Conservation (phyloP, 2,113 vertebrate species). For the Trinectes maculatus region DNA sequence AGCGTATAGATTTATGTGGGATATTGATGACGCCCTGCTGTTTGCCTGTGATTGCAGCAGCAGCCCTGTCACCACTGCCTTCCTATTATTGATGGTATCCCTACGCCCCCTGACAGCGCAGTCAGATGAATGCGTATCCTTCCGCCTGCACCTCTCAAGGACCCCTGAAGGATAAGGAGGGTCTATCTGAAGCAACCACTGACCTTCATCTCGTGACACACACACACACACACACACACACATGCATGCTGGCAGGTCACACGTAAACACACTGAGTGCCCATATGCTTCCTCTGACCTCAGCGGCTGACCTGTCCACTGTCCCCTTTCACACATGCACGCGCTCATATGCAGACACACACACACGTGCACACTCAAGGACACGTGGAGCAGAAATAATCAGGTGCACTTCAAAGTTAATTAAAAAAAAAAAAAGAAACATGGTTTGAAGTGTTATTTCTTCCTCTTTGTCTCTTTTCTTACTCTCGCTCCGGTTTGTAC, state of each 20-base stretch:
- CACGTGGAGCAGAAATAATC: constrained; percentile 54
- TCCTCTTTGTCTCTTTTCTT: background rate
- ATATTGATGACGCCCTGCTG: constrained; percentile 84
- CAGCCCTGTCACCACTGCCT: constrained; percentile 73
- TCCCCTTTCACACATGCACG: constrained; percentile 47
- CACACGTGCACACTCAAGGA: constrained; percentile 51
- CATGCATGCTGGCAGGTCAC: constrained; percentile 44
- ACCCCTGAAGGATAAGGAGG: constrained; percentile 83
- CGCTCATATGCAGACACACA: constrained; percentile 31
- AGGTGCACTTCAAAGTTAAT: constrained; percentile 65
- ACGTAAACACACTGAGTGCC: constrained; percentile 54
- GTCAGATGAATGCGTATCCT: constrained; percentile 84
- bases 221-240: constrained; percentile 29
- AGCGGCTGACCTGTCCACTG: constrained; percentile 57
- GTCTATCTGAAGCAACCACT: constrained; percentile 67
- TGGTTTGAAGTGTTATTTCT: too few species aligned
- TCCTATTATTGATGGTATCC: constrained; percentile 84
- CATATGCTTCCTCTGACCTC: constrained; percentile 70
- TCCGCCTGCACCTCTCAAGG: constrained; percentile 80
- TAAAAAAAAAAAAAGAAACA: too few species aligned
- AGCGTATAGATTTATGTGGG: constrained; percentile 58
- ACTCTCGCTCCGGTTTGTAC: constrained; percentile 14
- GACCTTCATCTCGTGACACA: constrained; percentile 62
- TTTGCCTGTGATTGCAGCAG: constrained; percentile 80
- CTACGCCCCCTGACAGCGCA: constrained; percentile 79